Evolutionary conservation across 2,888 invertebrate species (phyloP).

Genomic region (Orgyia antiqua): DNA sequence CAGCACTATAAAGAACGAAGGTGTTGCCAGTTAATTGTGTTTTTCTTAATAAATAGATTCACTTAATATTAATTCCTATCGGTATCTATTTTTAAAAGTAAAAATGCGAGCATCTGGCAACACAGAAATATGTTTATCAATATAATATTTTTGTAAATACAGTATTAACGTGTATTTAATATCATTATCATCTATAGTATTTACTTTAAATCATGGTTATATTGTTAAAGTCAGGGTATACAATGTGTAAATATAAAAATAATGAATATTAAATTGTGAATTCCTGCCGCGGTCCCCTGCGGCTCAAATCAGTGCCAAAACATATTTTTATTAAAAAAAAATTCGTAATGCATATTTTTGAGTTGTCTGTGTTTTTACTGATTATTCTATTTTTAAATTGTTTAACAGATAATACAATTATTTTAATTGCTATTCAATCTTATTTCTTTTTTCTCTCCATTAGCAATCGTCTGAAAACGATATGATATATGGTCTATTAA

Average conservation of each 20-base stretch:
- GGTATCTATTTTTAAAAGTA: conserved; percentile 1
- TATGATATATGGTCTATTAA: no score
- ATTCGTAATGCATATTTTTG: conserved; percentile 10
- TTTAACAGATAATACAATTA: no score
- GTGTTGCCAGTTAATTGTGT: conserved; percentile 18
- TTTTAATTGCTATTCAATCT: no score
- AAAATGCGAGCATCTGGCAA: no score
- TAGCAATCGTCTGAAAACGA: no score
- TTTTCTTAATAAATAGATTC: conserved; percentile 5
- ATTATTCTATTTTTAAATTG: no score
- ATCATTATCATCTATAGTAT: conserved; percentile 35
- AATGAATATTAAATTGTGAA: conserved; percentile 15
- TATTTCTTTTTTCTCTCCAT: no score
- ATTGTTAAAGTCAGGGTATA: conserved; percentile 45
- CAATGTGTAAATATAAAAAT: conserved; percentile 29
- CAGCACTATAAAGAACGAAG: conserved; percentile 21
- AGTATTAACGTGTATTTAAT: conserved; percentile 48
- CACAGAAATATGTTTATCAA: conserved; percentile 22
- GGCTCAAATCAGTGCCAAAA: conserved; percentile 28
- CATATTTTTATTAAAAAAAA: conserved; percentile 16
- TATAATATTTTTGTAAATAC: conserved; percentile 63
- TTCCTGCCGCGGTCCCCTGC: conserved; percentile 12
- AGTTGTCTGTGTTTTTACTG: conserved; percentile 13
- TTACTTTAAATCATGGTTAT: conserved; percentile 40
- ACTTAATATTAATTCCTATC: neutral